Evolutionary conservation across 37 sponge, comb jelly and placozoan genomes (phyloP).

Genomic region (Beroe forskalii): DNA sequence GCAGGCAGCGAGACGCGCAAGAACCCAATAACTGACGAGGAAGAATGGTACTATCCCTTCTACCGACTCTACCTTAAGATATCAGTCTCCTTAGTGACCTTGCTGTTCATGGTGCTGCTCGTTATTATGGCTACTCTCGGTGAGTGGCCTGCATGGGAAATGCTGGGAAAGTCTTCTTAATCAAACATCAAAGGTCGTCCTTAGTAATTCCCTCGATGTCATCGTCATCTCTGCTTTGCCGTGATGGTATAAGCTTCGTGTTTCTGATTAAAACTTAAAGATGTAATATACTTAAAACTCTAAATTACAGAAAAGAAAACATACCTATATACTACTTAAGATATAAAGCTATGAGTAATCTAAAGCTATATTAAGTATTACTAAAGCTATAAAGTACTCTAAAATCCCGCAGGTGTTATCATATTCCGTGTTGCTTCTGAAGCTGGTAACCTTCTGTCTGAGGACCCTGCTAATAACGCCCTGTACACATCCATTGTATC

Average conservation of each 20-base stretch:
- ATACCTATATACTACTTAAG: too few relatives aligned
- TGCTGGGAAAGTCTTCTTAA: not conserved
- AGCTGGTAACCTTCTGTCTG: not conserved
- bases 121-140: constrained; percentile 52
- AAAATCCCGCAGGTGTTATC: constrained; percentile 8
- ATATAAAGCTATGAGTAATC: too few relatives aligned
- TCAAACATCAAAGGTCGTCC: too few relatives aligned
- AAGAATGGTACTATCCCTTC: constrained; percentile 62
- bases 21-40: constrained; percentile 68
- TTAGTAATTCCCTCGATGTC: too few relatives aligned
- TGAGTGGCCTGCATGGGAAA: not conserved
- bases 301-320: too few relatives aligned
- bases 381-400: not conserved
- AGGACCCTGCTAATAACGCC: not conserved
- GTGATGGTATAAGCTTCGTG: too few relatives aligned
- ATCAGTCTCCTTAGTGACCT: constrained; percentile 14
- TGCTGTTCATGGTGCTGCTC: constrained; percentile 45
- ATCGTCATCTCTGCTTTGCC: too few relatives aligned
- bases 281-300: too few relatives aligned
- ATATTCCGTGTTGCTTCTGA: not conserved
- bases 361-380: too few relatives aligned
- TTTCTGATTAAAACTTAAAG: too few relatives aligned
- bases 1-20: constrained; percentile 36
- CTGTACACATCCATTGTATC: constrained; percentile 38
- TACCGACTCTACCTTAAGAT: constrained; percentile 52